Evolutionary conservation across 1,140 invertebrate genomes (phyloP).

Genomic region (Melanaphis sacchari): DNA sequence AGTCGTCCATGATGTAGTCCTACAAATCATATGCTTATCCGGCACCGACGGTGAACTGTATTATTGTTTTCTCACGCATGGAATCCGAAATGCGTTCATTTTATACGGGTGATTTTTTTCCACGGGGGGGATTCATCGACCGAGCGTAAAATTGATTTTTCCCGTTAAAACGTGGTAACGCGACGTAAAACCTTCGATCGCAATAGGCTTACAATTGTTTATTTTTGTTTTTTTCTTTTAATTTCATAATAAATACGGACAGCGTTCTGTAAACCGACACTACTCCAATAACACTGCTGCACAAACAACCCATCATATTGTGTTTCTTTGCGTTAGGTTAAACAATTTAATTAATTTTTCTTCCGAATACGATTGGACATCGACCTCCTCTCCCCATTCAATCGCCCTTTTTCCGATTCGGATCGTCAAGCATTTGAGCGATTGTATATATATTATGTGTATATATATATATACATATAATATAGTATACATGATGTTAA

Average conservation of each 20-base stretch:
- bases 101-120: background rate
- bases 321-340: background rate
- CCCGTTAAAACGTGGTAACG: background rate
- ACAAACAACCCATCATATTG: background rate
- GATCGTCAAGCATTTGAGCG: background rate
- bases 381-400: background rate
- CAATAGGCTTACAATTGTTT: background rate
- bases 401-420: background rate
- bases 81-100: too few relatives aligned
- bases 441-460: background rate
- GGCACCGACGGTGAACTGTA: background rate
- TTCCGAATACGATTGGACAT: background rate
- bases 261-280: background rate
- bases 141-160: constrained; percentile 30
- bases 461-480: background rate
- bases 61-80: background rate
- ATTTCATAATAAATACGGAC: background rate
- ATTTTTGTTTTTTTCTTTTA: background rate
- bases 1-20: background rate
- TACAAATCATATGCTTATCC: constrained; percentile 32
- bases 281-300: background rate
- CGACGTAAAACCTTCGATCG: background rate
- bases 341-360: background rate
- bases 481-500: too few relatives aligned
- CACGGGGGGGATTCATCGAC: background rate